phyloP scores from a whole-genome alignment of 2,888 invertebrate genomes.

The Rhogogaster chlorosoma region DNA sequence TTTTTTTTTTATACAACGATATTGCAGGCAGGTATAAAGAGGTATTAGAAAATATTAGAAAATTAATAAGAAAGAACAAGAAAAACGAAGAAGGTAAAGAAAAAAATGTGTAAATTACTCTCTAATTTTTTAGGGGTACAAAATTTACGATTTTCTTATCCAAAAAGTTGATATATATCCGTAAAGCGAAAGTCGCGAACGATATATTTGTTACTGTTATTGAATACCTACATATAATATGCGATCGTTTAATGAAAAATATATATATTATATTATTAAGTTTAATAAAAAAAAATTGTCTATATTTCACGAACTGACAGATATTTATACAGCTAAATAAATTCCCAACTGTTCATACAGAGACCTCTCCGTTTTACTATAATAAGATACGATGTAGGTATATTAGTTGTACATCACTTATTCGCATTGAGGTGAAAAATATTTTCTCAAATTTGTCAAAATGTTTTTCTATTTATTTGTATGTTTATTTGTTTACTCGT shows the following conservation, averaged over 20 bases:
- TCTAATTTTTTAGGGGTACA: no score
- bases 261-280: background rate
- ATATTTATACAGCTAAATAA: slow-evolving; percentile 38
- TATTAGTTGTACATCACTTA: background rate
- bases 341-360: background rate
- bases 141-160: no score
- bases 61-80: no score
- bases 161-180: no score
- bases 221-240: background rate
- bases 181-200: no score
- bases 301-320: background rate
- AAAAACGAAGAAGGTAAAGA: no score
- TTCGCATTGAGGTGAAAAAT: background rate
- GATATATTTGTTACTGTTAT: background rate
- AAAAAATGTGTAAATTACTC: no score
- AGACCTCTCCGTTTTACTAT: background rate
- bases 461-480: background rate
- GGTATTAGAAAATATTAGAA: no score
- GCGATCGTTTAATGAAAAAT: background rate
- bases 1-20: background rate
- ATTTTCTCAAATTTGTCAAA: background rate
- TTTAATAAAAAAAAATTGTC: background rate
- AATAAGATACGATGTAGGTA: background rate
- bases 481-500: background rate
- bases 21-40: background rate